Base-by-base conservation (phyloP, 2,888 invertebrate genomes). In the Hermaeophaga mercurialis region DNA sequence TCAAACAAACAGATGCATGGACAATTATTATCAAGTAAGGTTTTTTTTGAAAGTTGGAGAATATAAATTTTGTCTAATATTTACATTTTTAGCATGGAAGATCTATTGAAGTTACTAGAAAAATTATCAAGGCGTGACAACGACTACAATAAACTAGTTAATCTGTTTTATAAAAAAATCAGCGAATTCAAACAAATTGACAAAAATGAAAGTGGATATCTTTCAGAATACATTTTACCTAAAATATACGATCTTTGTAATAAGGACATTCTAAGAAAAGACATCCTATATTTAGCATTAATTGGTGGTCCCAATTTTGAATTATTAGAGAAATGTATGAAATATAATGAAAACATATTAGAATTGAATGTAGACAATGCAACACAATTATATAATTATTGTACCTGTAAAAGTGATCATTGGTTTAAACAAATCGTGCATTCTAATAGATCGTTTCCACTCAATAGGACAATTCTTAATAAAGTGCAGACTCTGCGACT, bases 381-480 rank as follows among this genome's bases (percentile, higher is more conserved):
- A 18, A 61, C 63, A 19, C 68, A 70, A 4, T 56, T 76, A 19
- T 76, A 70, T 64, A 68, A 73, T 62, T 74, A 70, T 64, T 70
- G 71, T 45, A 63, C 73, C 54, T 72, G 69, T 57, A 70, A 69
- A 49, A 69, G 69, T 11, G 55, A 66, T 26, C 75, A 77, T 63
- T 78, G 78, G 78, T 63, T 78, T 54, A 57, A 68, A 46, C 65
- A 73, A 48, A 53, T 74, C 33, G 56, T 77, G 19, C 62, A 67
- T 54, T 54, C 61, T 34, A 50, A 54, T n/a, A 46, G 58, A 53
- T 18, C 52, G 14, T 46, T 58, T 54, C 53, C 57, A 53, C 61
- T 70, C 48, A 56, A 61, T 39, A 54, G 63, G 38, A 58, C 54
- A 26, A 61, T 70, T 49, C 62, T 61, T 31, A 58, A 68, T 39